phyloP scores from a whole-genome alignment of 1,140 invertebrate species.

The Pentalonia nigronervosa region DNA sequence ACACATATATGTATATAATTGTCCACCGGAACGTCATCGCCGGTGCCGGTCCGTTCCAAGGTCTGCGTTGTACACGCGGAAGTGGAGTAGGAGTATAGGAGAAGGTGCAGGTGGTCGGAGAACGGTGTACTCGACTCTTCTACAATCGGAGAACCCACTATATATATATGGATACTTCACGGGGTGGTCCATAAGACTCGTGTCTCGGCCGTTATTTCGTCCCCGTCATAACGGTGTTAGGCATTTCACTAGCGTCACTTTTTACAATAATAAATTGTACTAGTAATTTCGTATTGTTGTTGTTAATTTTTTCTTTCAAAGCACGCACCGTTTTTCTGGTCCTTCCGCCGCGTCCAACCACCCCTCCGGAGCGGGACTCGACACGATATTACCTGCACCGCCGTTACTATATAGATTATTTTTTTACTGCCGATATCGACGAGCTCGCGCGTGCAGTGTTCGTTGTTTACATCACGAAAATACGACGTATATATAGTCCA shows the following conservation, averaged over 20 bases:
- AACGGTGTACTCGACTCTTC: not conserved
- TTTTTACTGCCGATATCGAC: not conserved
- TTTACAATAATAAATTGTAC: not conserved
- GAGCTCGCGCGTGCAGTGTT: not conserved
- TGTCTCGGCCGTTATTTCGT: not conserved
- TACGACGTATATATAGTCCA: not conserved
- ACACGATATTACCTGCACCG: not conserved
- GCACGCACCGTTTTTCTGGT: not conserved
- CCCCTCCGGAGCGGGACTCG: not conserved
- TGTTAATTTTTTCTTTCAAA: not conserved
- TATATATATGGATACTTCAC: not conserved
- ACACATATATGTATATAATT: not conserved
- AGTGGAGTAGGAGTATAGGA: not conserved
- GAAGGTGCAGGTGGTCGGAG: not conserved
- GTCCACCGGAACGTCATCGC: conserved; percentile 49
- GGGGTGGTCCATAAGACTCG: not conserved
- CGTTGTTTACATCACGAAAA: not conserved
- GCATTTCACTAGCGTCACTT: not conserved
- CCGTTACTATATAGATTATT: not conserved
- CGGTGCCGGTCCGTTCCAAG: conserved; percentile 37
- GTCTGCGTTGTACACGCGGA: not conserved
- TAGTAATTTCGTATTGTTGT: not conserved
- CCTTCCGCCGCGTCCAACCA: not conserved
- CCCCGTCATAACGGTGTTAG: not conserved
- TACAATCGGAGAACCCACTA: not conserved